phyloP scores from a whole-genome alignment of 2,888 invertebrate species.

The Napeogenes inachia region DNA sequence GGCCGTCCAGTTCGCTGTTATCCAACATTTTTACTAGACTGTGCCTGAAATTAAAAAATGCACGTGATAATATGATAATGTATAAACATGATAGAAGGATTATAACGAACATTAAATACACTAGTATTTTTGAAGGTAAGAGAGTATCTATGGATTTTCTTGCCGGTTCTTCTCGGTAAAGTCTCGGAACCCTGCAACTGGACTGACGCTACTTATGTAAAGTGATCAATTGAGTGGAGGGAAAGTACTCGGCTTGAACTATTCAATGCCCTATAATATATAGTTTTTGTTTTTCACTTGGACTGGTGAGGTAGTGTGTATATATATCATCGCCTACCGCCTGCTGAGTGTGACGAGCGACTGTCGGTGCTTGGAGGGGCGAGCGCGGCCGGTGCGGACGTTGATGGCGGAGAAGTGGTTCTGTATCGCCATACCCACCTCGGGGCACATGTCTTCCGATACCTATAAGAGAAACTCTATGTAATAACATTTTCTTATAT shows the following conservation, averaged over 20 bases:
- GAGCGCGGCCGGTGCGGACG: conserved; percentile 83
- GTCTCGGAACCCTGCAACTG: too few species aligned
- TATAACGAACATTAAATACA: too few species aligned
- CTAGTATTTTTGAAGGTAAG: too few species aligned
- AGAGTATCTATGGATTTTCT: too few species aligned
- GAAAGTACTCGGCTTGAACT: too few species aligned
- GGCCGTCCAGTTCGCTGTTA: conserved; percentile 82
- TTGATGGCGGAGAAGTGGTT: conserved; percentile 94
- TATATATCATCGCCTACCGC: conserved; percentile 79
- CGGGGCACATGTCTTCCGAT: conserved; percentile 90
- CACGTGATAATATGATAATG: neutral
- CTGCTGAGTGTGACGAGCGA: conserved; percentile 89
- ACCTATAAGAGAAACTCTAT: conserved; percentile 68
- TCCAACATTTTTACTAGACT: conserved; percentile 88
- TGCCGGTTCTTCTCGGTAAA: too few species aligned
- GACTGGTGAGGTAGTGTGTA: neutral
- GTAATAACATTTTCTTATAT: neutral
- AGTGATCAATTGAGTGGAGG: too few species aligned
- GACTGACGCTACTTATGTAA: too few species aligned
- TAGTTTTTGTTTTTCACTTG: too few species aligned
- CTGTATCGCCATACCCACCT: conserved; percentile 89
- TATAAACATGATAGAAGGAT: too few species aligned
- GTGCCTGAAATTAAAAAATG: conserved; percentile 67
- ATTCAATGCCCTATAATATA: too few species aligned
- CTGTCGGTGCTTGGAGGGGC: conserved; percentile 89